These are phyloP conservation scores for Zygogramma bicolorata DNA, from an alignment of 2,888 invertebrate genomes.

Conservation along the genomic window DNA sequence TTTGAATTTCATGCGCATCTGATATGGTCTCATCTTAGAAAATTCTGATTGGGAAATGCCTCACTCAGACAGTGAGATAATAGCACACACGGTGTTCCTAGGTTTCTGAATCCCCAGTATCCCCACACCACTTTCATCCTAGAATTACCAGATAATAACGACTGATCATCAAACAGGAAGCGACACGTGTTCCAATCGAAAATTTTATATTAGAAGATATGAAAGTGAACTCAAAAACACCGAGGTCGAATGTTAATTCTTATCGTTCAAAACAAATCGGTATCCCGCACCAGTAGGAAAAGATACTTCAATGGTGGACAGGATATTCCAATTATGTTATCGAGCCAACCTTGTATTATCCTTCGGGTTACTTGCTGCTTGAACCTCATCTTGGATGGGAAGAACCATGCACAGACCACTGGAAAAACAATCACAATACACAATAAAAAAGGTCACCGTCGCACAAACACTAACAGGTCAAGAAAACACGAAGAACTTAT, in stretches of 20 bases:
- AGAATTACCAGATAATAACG: not conserved
- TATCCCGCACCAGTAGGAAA: not conserved
- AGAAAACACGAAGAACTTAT: slow-evolving; percentile 49
- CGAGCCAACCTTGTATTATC: slow-evolving; percentile 48
- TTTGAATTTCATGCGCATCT: too few species aligned
- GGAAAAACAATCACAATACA: slow-evolving; percentile 29
- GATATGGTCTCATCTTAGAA: too few species aligned
- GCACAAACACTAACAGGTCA: slow-evolving; percentile 49
- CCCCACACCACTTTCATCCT: too few species aligned
- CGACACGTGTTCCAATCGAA: not conserved
- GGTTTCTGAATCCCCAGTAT: too few species aligned
- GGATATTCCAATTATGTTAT: not conserved
- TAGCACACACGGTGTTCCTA: too few species aligned
- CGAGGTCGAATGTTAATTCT: not conserved
- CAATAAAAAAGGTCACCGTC: slow-evolving; percentile 44
- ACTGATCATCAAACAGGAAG: not conserved
- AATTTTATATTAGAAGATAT: not conserved
- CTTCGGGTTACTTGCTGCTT: slow-evolving; percentile 57
- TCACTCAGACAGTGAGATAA: too few species aligned
- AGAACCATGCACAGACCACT: slow-evolving; percentile 23
- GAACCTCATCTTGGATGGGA: slow-evolving; percentile 51
- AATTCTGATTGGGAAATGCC: too few species aligned
- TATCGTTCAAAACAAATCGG: slow-evolving; percentile 8
- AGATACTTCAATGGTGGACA: not conserved
- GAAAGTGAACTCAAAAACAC: not conserved